Base-by-base conservation (phyloP, 2,888 invertebrate genomes). In the Orthosia incerta region DNA sequence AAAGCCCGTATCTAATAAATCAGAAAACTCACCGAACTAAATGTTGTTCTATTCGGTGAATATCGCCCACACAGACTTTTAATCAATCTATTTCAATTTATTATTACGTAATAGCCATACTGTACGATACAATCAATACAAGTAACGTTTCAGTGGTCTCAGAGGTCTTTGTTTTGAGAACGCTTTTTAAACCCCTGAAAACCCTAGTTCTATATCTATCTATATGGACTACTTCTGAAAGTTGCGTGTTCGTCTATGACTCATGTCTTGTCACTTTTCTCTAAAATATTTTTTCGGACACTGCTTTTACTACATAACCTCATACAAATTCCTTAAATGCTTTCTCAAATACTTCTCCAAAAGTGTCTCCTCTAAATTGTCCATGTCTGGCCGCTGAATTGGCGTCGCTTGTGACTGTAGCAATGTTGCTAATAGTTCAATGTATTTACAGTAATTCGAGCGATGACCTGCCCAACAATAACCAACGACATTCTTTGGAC, bases 41-140 rank as follows among this genome's bases (percentile, higher is more conserved):
- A 63, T n/a, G 57, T 76, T 66, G 55, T 76, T 67, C 55, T 66
- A 50, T 76, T 67, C 51, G 13, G 18, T 51, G 15, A 63, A 66
- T 76, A 46, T 63, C 82, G 82, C 82, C 82, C 59, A 82, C 79
- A 56, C 55, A 59, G 26, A 66, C 55, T 59, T 77, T 63, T 63
- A 71, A 71, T 66, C 66, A 71, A 71, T 77, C 71, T 63, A 79
- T 57, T 81, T 76, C 55, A 76, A 82, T 77, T 82, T 79, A 82
- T 76, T 79, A 71, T 71, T 66, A 66, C 66, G 82, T 71, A 82
- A 75, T 65, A 16, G 61, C 31, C 51, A 53, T 56, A 26, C 26
- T 70, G 69, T 74, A 69, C 65, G 55, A 31, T 48, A 53, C 26
- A 82, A 79, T 81, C 69, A 56, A 76, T 69, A 61, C 55, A 61